Evolutionary conservation across 2,888 invertebrate genomes (phyloP), one percentile per base, ranked within the genome.

Genomic region (Rhimphoctona megacephalus): DNA sequence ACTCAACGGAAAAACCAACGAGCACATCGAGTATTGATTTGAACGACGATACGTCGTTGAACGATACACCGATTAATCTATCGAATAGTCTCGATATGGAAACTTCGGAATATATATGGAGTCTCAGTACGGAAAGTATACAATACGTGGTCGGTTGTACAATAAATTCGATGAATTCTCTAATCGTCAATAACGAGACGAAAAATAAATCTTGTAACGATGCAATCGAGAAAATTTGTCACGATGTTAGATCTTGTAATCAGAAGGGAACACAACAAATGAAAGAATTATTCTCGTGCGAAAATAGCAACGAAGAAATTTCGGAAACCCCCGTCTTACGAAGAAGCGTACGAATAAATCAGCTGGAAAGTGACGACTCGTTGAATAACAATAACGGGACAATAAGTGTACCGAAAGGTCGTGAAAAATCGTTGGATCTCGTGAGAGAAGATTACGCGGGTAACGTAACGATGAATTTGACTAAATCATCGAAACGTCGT

Each of bases 271-370:
- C 84, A 61, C 72, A 84, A 81, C 83, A 89, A 88, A 85, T 85
- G 9, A 80, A 87, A 64, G 87, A 90, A 86, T 69, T 90, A 39
- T 88, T 85, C 77, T 81, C 87, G 6, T 77, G 87, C 52, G 81
- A 87, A 39, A 88, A 89, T 43, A 84, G 85, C n/a, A 86, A 83
- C 73, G 76, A 70, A 2, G 83, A 89, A 67, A 90, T 81, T 39
- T 84, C 85, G 22, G 90, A 90, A 64, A 90, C 90, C 14, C 91
- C 92, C 2, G 90, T 91, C 19, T 88, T 94, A 57, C 89, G 94
- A 79, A 90, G 94, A 82, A 94, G 94, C 73, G 91, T 91, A 4
- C 89, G 94, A 25, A 81, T 94, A 9, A 93, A 92, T 87, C 93
- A 93, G 76, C 92, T 92, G 25, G 93, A 94, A 30, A 88, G 67